phyloP scores from a whole-genome alignment of 1,140 invertebrate genomes.

The Copidosoma floridanum region DNA sequence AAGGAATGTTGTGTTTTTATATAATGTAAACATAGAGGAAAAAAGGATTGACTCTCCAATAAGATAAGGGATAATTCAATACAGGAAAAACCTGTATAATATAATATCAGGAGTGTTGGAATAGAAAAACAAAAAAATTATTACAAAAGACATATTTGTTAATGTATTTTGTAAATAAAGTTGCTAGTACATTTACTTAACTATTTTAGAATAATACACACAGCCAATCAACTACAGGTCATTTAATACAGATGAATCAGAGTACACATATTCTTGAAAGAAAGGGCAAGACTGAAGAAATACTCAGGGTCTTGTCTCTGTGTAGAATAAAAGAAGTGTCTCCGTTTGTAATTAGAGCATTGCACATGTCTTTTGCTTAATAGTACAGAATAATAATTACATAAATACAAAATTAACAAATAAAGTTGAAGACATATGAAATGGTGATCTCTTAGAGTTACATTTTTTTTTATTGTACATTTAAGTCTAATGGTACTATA shows the following conservation, averaged over 20 bases:
- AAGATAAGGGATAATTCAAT: no score
- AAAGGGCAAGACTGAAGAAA: conserved; percentile 24
- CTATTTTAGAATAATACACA: conserved; percentile 17
- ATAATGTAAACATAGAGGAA: no score
- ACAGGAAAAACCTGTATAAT: no score
- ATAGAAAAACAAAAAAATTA: no score
- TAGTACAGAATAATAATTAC: conserved; percentile 6
- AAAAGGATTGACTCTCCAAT: no score
- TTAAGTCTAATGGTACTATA: neutral
- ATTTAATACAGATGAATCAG: conserved; percentile 8
- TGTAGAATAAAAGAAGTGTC: neutral
- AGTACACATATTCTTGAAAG: conserved; percentile 9
- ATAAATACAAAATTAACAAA: neutral
- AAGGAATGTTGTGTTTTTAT: no score
- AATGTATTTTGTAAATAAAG: conserved; percentile 20
- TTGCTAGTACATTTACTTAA: conserved; percentile 14
- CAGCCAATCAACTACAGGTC: conserved; percentile 22
- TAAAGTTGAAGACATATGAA: neutral
- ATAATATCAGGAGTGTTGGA: no score
- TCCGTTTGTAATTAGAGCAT: conserved; percentile 3
- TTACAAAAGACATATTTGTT: no score
- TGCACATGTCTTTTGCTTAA: conserved; percentile 3
- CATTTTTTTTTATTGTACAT: no score
- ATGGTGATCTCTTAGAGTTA: no score
- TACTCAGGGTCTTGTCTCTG: conserved; percentile 15